These are phyloP conservation scores for Streblospio benedicti DNA, from an alignment of 1,140 invertebrate species.

Conservation along the genomic window DNA sequence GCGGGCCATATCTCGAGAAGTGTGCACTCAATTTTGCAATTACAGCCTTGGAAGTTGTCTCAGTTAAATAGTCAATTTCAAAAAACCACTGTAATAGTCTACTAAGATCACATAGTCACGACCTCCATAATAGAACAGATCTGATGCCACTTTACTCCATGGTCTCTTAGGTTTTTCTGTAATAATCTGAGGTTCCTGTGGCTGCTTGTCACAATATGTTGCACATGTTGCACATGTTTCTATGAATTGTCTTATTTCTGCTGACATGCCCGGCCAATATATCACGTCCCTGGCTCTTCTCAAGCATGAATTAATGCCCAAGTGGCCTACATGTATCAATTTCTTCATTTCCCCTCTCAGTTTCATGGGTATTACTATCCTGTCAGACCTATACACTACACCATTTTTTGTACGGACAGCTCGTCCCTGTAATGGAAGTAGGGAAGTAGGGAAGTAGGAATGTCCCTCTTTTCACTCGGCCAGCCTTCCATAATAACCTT, in stretches of 20 bases:
- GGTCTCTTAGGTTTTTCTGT: background rate
- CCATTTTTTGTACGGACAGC: constrained; percentile 1
- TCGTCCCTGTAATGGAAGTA: constrained; percentile 6
- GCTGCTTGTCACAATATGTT: background rate
- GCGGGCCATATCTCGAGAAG: constrained; percentile 10
- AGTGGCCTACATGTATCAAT: background rate
- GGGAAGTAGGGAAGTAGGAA: background rate
- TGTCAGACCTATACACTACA: background rate
- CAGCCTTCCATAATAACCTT: background rate
- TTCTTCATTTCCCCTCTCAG: constrained; percentile 3
- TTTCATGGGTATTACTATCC: background rate
- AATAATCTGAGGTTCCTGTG: background rate
- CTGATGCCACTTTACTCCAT: background rate
- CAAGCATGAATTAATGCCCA: background rate
- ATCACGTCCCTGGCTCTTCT: background rate
- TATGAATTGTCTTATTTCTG: background rate
- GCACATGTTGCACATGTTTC: constrained; percentile 3
- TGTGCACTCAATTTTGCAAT: background rate
- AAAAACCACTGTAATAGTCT: constrained; percentile 8
- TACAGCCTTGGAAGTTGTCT: background rate
- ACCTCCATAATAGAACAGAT: background rate
- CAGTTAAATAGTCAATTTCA: constrained; percentile 4
- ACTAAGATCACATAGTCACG: background rate
- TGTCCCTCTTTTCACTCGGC: background rate
- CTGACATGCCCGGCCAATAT: constrained; percentile 8